Evolutionary conservation across 2,113 vertebrate genomes (phyloP).

Genomic region (Corythoichthys intestinalis): DNA sequence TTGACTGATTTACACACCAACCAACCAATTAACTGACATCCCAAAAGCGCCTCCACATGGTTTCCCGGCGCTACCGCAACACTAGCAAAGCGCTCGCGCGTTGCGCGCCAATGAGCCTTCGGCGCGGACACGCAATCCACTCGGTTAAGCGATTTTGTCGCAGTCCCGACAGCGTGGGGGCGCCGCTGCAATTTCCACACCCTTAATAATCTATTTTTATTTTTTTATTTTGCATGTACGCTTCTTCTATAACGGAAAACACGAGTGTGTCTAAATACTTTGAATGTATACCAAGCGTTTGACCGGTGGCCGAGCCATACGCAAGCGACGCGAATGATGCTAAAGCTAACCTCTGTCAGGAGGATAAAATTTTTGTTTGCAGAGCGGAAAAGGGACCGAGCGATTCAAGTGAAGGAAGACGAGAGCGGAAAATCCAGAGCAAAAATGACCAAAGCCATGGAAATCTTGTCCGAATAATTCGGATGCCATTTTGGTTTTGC

Average conservation of each 20-base stretch:
- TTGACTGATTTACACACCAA: not conserved
- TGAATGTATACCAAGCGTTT: not conserved
- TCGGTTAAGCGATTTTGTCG: not conserved
- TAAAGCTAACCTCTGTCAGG: not conserved
- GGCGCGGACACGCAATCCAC: no score
- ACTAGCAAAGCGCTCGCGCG: no score
- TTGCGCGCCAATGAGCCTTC: no score
- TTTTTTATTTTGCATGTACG: not conserved
- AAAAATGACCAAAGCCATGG: not conserved
- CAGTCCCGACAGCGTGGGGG: not conserved
- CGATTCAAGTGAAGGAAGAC: not conserved
- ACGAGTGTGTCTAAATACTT: slow-evolving; percentile 1
- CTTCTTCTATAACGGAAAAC: not conserved
- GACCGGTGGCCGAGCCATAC: not conserved
- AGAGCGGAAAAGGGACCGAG: not conserved
- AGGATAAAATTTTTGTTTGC: not conserved
- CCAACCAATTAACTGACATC: not conserved
- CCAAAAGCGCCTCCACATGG: no score
- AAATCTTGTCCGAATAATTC: not conserved
- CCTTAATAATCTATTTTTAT: not conserved
- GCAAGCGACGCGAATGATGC: not conserved
- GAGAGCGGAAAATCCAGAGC: not conserved
- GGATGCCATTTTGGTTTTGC: not conserved
- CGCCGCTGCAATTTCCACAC: not conserved
- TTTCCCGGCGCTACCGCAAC: no score